Evolutionary conservation across 1,140 invertebrate species (phyloP).

Genomic region (Carposina sasakii): DNA sequence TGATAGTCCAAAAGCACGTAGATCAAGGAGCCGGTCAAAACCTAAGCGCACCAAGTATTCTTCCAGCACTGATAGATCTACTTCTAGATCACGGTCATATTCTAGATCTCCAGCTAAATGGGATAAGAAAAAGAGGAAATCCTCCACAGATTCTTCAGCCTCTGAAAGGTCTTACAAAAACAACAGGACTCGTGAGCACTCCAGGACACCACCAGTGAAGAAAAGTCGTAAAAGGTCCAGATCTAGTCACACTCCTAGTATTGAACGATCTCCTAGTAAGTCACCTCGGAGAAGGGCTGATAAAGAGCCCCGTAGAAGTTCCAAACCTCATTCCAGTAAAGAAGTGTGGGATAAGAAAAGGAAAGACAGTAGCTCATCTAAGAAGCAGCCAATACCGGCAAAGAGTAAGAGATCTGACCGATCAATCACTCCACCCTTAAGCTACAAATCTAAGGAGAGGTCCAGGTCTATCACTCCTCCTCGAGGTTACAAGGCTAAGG

Average conservation of each 20-base stretch:
- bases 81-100: constrained; percentile 44
- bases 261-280: constrained; percentile 26
- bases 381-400: constrained; percentile 23
- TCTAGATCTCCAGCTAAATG: constrained; percentile 40
- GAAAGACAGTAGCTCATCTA: constrained; percentile 30
- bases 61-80: constrained; percentile 50
- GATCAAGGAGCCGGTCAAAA: constrained; percentile 35
- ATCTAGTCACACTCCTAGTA: constrained; percentile 27
- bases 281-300: constrained; percentile 23
- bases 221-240: constrained; percentile 29
- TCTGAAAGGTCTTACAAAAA: constrained; percentile 49
- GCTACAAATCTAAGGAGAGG: constrained; percentile 26
- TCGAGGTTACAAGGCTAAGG: constrained; percentile 35
- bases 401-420: constrained; percentile 35
- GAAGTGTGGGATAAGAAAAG: constrained; percentile 16
- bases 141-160: constrained; percentile 38
- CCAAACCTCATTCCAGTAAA: constrained; percentile 35
- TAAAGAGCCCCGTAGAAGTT: constrained; percentile 9
- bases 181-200: constrained; percentile 27
- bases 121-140: constrained; percentile 34
- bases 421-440: constrained; percentile 41
- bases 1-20: constrained; percentile 31
- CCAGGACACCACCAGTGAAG: constrained; percentile 42
- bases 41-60: constrained; percentile 36
- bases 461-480: constrained; percentile 28